A percentile compares a stretch with the other conserved stretches of the same genome.
These are phyloP conservation scores for Python bivittatus DNA, from an alignment of 2,113 vertebrate species.

Conservation along the genomic window DNA sequence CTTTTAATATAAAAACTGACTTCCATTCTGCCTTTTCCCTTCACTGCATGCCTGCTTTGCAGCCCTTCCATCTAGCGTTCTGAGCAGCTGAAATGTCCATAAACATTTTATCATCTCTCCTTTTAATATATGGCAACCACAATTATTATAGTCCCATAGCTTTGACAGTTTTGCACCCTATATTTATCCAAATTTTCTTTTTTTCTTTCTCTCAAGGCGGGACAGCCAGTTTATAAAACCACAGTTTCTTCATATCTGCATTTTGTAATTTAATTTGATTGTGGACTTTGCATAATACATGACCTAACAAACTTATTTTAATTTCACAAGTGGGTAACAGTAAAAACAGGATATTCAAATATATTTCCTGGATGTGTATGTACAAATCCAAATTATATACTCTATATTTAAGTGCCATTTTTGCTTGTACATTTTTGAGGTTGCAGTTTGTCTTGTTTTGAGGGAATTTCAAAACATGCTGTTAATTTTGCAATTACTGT, in stretches of 20 bases:
- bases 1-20: not conserved
- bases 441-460: not conserved
- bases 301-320: not conserved
- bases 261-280: not conserved
- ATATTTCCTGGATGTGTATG: not conserved
- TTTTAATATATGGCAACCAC: not conserved
- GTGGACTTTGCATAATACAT: not conserved
- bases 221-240: not conserved
- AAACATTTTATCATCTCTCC: not conserved
- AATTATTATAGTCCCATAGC: not conserved
- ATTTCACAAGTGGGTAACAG: not conserved
- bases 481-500: slow-evolving; percentile 23
- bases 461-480: slow-evolving; percentile 1
- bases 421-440: not conserved
- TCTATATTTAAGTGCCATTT: not conserved
- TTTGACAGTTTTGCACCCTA: not conserved
- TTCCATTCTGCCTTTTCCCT: not conserved
- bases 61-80: not conserved
- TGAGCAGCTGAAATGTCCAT: not conserved
- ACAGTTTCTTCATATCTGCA: not conserved
- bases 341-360: not conserved
- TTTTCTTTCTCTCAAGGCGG: not conserved
- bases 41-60: not conserved
- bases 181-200: not conserved
- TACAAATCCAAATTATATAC: not conserved